These are phyloP conservation scores for Garrulus glandarius DNA, from an alignment of 2,797 vertebrate species.

Conservation along the genomic window DNA sequence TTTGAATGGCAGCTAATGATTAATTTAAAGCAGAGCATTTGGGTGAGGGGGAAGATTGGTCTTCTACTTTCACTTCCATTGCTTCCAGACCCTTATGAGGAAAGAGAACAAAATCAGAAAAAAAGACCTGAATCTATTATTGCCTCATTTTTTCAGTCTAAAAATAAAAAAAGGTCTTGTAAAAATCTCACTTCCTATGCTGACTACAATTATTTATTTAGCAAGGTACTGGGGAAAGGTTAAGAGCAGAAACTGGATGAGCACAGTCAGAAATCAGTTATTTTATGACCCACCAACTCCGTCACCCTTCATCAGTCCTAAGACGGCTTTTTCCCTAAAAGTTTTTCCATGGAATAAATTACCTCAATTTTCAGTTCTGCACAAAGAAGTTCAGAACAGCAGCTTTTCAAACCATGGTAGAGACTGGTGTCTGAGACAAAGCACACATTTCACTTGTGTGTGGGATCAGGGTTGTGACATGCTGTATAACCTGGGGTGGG, in stretches of 20 bases:
- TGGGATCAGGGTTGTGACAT: not conserved
- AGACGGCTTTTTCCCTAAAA: not conserved
- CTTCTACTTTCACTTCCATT: not conserved
- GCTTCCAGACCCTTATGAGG: not conserved
- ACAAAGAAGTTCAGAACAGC: not conserved
- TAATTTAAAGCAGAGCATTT: not conserved
- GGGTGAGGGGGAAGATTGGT: not conserved
- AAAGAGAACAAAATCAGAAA: not conserved
- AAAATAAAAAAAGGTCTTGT: not conserved
- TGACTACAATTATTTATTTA: not conserved
- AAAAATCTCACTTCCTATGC: not conserved
- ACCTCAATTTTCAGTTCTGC: not conserved
- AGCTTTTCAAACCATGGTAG: not conserved
- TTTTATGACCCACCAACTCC: not conserved
- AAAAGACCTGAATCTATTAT: not conserved
- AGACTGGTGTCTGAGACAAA: not conserved
- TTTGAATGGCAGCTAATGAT: not conserved
- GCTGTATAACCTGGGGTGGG: not conserved
- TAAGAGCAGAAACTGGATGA: not conserved
- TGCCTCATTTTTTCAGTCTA: not conserved
- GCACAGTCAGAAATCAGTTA: not conserved
- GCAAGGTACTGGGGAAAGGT: not conserved
- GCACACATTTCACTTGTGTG: not conserved
- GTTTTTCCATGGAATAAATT: not conserved
- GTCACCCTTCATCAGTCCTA: not conserved